Conservation (phyloP, 2,888 invertebrate species). For the Brenthis hecate region DNA sequence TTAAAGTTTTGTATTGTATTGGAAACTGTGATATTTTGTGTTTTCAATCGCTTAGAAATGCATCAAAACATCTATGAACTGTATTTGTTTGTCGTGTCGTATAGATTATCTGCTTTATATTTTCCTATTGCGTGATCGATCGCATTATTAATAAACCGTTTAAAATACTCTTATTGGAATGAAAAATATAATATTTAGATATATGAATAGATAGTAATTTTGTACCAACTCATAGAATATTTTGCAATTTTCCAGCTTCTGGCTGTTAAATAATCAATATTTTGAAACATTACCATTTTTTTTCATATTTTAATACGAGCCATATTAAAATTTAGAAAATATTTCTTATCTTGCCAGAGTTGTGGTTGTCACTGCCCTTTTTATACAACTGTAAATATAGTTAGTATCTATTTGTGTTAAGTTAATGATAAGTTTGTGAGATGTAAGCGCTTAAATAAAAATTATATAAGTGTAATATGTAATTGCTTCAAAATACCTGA, state of each 20-base stretch:
- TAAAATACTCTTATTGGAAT: slow-evolving; percentile 49
- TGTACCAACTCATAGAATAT: slow-evolving; percentile 20
- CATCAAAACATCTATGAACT: slow-evolving; percentile 43
- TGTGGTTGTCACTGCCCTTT: slow-evolving; percentile 77
- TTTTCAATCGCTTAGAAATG: slow-evolving; percentile 71
- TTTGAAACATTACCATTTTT: slow-evolving; percentile 55
- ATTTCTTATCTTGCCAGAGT: slow-evolving; percentile 81
- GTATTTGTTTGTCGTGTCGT: slow-evolving; percentile 42
- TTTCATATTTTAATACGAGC: slow-evolving; percentile 69
- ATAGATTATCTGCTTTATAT: slow-evolving; percentile 24
- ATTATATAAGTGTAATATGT: no score
- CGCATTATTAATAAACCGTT: slow-evolving; percentile 45
- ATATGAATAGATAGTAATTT: slow-evolving; percentile 20
- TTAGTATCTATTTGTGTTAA: slow-evolving; percentile 41
- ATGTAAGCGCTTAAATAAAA: slow-evolving; percentile 30
- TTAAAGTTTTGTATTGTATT: slow-evolving; percentile 58
- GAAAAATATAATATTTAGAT: slow-evolving; percentile 28
- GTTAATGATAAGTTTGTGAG: slow-evolving; percentile 34
- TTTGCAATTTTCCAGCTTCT: slow-evolving; percentile 3
- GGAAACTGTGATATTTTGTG: slow-evolving; percentile 81
- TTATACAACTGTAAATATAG: slow-evolving; percentile 73
- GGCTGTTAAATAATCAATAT: slow-evolving; percentile 36
- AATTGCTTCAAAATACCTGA: no score
- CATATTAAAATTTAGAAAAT: slow-evolving; percentile 80
- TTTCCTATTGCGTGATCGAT: slow-evolving; percentile 65